These are phyloP conservation scores for Polymixis lichenea DNA, from an alignment of 2,888 invertebrate genomes.

Conservation along the genomic window DNA sequence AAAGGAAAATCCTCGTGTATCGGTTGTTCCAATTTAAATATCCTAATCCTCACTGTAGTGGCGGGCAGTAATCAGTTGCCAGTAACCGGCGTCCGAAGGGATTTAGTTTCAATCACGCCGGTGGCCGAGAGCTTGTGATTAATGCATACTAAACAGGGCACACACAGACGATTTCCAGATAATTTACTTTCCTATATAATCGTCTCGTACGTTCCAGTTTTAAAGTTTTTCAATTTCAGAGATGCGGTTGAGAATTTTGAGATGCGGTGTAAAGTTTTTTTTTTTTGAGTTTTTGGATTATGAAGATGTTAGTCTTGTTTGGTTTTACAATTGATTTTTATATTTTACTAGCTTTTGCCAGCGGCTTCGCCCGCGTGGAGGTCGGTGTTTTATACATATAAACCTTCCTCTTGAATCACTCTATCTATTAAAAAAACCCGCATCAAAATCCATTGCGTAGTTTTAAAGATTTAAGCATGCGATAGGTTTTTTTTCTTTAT, in stretches of 20 bases:
- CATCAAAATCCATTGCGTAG: no score
- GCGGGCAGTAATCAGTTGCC: conserved; percentile 84
- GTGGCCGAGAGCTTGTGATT: conserved; percentile 83
- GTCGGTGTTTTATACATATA: no score
- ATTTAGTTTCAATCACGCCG: conserved; percentile 89
- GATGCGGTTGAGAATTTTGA: conserved; percentile 21
- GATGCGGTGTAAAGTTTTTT: not conserved
- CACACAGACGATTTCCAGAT: conserved; percentile 74
- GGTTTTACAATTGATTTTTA: not conserved
- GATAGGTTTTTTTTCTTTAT: not conserved
- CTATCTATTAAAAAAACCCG: no score
- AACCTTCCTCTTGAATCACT: no score
- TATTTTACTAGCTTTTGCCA: no score
- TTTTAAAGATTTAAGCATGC: no score
- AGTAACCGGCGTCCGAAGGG: conserved; percentile 81
- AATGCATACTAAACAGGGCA: conserved; percentile 89
- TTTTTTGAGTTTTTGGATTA: no score
- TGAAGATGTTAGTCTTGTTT: not conserved
- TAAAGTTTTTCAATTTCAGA: conserved; percentile 62
- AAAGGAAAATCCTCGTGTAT: conserved; percentile 67
- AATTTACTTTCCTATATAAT: conserved; percentile 72
- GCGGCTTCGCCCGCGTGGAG: no score
- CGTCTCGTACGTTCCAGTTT: conserved; percentile 52
- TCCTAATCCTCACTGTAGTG: conserved; percentile 80
- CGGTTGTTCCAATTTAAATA: conserved; percentile 83